A percentile compares a stretch with the other conserved stretches of the same genome.
Evolutionary conservation across 1,140 invertebrate genomes (phyloP).

Genomic region (Wasmannia auropunctata): DNA sequence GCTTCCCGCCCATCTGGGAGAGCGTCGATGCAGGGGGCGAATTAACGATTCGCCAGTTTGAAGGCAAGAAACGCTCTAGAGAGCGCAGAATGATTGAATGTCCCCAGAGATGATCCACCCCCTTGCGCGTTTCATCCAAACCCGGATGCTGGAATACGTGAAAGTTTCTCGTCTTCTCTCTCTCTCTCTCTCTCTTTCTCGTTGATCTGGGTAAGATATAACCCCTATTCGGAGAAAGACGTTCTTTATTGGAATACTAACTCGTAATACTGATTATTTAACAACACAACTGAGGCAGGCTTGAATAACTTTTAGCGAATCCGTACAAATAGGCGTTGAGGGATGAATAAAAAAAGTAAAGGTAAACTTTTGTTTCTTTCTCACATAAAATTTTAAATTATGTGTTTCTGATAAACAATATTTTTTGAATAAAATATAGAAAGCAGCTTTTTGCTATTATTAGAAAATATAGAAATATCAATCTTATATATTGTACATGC

Average conservation of each 20-base stretch:
- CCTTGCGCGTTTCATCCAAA: slow-evolving; percentile 29
- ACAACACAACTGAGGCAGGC: neutral
- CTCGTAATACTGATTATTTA: slow-evolving; percentile 5
- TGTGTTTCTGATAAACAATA: neutral
- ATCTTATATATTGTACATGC: no score
- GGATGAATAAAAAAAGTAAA: neutral
- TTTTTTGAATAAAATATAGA: neutral
- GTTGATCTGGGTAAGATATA: neutral
- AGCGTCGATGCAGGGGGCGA: slow-evolving; percentile 28
- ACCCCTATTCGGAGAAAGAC: neutral
- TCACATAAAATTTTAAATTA: neutral
- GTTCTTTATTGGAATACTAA: slow-evolving; percentile 6
- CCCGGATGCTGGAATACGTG: slow-evolving; percentile 11
- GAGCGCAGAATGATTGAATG: slow-evolving; percentile 51
- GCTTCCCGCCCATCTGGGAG: slow-evolving; percentile 34
- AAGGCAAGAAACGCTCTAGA: slow-evolving; percentile 48
- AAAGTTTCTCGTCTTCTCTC: neutral
- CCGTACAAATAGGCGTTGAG: neutral
- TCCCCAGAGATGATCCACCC: slow-evolving; percentile 8
- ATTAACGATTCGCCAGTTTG: slow-evolving; percentile 55
- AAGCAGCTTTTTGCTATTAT: neutral
- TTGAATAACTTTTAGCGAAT: neutral
- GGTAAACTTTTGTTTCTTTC: neutral
- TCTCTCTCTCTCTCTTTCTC: neutral
- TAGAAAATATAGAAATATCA: neutral